Conservation (phyloP, 2,797 vertebrate species). For the Cygnus olor region DNA sequence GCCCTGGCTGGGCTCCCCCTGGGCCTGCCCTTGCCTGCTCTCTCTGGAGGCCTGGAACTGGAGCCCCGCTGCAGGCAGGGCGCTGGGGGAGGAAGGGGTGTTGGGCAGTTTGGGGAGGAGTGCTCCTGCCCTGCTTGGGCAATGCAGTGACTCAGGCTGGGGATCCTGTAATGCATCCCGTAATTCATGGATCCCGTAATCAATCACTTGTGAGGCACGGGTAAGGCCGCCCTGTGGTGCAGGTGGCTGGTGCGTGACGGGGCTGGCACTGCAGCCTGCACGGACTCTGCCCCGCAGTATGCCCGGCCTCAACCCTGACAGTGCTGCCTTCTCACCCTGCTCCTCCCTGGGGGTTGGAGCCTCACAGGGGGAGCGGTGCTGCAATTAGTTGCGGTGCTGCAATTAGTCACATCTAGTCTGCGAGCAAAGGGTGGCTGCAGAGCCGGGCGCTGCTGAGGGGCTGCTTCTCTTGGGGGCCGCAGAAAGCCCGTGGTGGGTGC, state of each 20-base stretch:
- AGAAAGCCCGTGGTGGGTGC: rapidly evolving
- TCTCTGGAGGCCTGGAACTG: too few relatives aligned
- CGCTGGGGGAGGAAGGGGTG: not conserved
- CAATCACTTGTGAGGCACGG: not conserved
- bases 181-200: too few relatives aligned
- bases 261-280: rapidly evolving
- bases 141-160: not conserved
- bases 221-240: not conserved
- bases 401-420: not conserved
- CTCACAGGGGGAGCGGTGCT: not conserved
- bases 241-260: not conserved
- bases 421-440: not conserved
- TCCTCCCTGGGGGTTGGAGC: not conserved
- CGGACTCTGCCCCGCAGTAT: rapidly evolving
- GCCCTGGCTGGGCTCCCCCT: too few relatives aligned
- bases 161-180: too few relatives aligned
- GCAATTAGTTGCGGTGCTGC: not conserved
- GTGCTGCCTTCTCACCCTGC: not conserved
- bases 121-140: not conserved
- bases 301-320: too few relatives aligned
- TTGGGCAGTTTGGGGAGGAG: rapidly evolving
- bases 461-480: rapidly evolving
- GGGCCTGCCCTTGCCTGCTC: rapidly evolving
- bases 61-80: not conserved
- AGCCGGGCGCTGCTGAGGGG: not conserved